These are phyloP conservation scores for Ptychochromis oligacanthus DNA, from an alignment of 2,113 vertebrate species.

Conservation along the genomic window DNA sequence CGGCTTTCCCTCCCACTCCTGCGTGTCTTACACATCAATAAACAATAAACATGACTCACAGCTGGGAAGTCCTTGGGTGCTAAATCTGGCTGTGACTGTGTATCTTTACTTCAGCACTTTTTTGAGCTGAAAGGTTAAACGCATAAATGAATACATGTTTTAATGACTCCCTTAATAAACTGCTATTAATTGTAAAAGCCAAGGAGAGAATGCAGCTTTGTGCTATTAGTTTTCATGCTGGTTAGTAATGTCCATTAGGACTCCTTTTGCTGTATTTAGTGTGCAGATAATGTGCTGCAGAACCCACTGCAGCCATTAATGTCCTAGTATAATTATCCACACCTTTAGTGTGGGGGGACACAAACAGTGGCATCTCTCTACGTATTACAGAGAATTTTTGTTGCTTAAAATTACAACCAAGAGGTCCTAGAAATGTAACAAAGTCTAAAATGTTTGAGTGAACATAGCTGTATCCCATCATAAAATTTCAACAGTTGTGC, in stretches of 20 bases:
- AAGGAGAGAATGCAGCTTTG: neutral
- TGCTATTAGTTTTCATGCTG: conserved; percentile 1
- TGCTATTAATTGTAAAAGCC: neutral
- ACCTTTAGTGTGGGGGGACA: neutral
- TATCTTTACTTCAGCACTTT: conserved; percentile 40
- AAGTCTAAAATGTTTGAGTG: neutral
- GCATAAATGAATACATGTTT: neutral
- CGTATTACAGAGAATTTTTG: neutral
- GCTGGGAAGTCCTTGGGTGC: conserved; percentile 49
- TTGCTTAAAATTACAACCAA: neutral
- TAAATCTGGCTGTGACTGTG: neutral
- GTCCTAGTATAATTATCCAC: neutral
- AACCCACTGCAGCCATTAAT: conserved; percentile 12
- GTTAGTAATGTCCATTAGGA: conserved; percentile 6
- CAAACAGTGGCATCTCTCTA: too few relatives aligned
- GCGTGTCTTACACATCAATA: conserved; percentile 20
- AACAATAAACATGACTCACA: conserved; percentile 52
- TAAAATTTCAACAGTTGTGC: neutral
- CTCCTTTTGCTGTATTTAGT: conserved; percentile 10
- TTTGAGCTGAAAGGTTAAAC: conserved; percentile 29
- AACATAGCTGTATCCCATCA: neutral
- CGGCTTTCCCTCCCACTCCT: conserved; percentile 37
- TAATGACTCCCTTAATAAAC: conserved; percentile 25
- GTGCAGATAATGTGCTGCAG: conserved; percentile 11
- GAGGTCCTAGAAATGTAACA: neutral